A percentile compares a stretch with the other conserved stretches of the same genome.
Conservation (phyloP, 2,888 invertebrate species). For the Gryllus longicercus region DNA sequence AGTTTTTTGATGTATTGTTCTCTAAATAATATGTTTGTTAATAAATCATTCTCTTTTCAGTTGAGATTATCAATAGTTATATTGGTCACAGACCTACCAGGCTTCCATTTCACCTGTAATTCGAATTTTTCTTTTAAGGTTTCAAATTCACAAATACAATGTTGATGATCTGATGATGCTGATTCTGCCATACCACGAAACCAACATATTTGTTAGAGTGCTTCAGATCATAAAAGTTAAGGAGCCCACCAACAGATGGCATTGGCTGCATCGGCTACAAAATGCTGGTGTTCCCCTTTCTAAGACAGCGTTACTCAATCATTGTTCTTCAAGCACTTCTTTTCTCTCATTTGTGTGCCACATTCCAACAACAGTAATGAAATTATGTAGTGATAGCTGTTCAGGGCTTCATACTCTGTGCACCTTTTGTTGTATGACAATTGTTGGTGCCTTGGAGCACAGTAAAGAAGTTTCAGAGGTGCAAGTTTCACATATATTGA, state of each 20-base stretch:
- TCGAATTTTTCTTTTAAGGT: conserved; percentile 51
- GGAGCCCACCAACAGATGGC: conserved; percentile 62
- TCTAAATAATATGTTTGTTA: no score
- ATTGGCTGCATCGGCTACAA: conserved; percentile 71
- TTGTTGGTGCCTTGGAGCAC: conserved; percentile 66
- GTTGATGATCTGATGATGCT: conserved; percentile 73
- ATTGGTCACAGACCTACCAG: no score
- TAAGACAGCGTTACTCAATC: conserved; percentile 68
- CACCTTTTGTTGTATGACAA: conserved; percentile 75
- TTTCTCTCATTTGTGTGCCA: conserved; percentile 63
- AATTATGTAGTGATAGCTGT: conserved; percentile 58
- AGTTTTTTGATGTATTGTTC: no score
- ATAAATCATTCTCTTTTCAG: no score
- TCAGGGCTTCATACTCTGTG: conserved; percentile 65
- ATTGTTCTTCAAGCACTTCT: conserved; percentile 60
- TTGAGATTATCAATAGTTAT: no score
- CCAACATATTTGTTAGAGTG: conserved; percentile 77
- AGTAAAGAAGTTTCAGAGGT: conserved; percentile 56
- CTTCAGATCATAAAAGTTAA: conserved; percentile 71
- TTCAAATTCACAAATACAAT: conserved; percentile 85
- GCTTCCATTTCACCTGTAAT: neutral
- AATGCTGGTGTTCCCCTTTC: conserved; percentile 71
- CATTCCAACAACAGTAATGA: conserved; percentile 56
- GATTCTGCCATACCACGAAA: conserved; percentile 90
- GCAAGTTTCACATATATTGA: conserved; percentile 57